A percentile compares a stretch with the other conserved stretches of the same genome.
phyloP scores from a whole-genome alignment of 2,888 invertebrate genomes.

The Erannis defoliaria region DNA sequence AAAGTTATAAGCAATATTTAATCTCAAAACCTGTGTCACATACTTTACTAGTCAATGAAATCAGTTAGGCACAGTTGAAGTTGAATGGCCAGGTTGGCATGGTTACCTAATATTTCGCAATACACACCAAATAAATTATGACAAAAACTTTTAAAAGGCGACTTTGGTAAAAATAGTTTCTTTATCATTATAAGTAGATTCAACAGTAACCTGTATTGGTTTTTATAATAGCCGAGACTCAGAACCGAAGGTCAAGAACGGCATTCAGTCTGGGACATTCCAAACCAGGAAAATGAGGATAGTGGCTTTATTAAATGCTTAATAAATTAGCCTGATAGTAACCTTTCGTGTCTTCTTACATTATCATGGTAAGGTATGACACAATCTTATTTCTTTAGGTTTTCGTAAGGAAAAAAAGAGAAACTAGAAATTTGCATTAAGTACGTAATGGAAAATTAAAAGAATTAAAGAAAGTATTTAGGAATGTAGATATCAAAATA shows the following conservation, averaged over 20 bases:
- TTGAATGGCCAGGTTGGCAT: slow-evolving; percentile 5
- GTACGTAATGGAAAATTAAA: not conserved
- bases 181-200: slow-evolving; percentile 5
- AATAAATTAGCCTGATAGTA: slow-evolving; percentile 5
- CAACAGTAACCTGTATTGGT: slow-evolving; percentile 32
- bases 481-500: not conserved
- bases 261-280: slow-evolving; percentile 16
- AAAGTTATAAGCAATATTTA: not conserved
- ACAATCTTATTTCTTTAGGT: not conserved
- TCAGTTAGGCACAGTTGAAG: slow-evolving; percentile 4
- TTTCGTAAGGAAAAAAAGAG: not conserved
- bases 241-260: slow-evolving; percentile 28
- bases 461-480: not conserved
- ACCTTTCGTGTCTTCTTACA: not conserved
- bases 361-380: not conserved
- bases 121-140: slow-evolving; percentile 11
- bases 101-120: slow-evolving; percentile 16
- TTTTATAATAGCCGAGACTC: slow-evolving; percentile 42
- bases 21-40: slow-evolving; percentile 5
- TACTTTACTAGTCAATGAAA: slow-evolving; percentile 12
- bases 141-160: slow-evolving; percentile 23
- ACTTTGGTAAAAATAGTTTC: slow-evolving; percentile 43
- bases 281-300: slow-evolving; percentile 24
- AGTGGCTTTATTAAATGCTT: not conserved
- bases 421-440: not conserved